Percentiles rank a stretch among this genome's conserved stretches.
Conservation (phyloP, 2,888 invertebrate genomes). For the Laothoe populi region DNA sequence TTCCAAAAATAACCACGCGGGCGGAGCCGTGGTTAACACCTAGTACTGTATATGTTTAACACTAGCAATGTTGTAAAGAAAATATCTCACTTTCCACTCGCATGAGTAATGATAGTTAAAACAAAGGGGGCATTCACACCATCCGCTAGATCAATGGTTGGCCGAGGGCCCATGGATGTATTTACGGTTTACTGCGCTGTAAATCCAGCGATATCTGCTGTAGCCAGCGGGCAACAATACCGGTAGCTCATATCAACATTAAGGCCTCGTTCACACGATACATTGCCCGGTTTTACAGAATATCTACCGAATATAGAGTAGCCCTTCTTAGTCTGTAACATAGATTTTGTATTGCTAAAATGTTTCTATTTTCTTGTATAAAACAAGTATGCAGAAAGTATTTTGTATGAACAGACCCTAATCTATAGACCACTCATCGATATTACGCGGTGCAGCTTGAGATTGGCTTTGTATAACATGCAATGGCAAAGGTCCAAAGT, state of each 20-base stretch:
- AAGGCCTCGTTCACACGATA: neutral
- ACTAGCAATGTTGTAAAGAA: conserved; percentile 33
- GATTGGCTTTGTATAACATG: neutral
- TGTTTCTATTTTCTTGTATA: too few relatives aligned
- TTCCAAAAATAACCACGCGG: too few relatives aligned
- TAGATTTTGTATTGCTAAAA: too few relatives aligned
- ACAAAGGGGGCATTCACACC: conserved; percentile 42
- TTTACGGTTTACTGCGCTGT: conserved; percentile 73
- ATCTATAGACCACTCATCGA: conserved; percentile 4
- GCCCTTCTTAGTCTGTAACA: too few relatives aligned
- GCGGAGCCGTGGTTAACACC: too few relatives aligned
- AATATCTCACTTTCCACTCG: conserved; percentile 41
- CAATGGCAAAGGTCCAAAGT: neutral
- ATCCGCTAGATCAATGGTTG: conserved; percentile 57
- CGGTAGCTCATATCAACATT: conserved; percentile 13
- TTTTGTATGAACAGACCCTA: neutral
- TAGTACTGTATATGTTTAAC: neutral
- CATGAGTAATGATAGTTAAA: conserved; percentile 37
- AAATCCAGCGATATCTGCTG: conserved; percentile 68
- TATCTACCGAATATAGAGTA: too few relatives aligned
- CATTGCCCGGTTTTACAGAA: neutral
- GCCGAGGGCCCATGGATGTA: conserved; percentile 56
- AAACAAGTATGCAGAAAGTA: too few relatives aligned
- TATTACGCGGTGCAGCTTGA: neutral
- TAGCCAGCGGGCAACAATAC: conserved; percentile 45